Percentiles rank a stretch among this genome's conserved stretches.
Evolutionary conservation across 2,888 invertebrate genomes (phyloP).

Genomic region (Patella caerulea): DNA sequence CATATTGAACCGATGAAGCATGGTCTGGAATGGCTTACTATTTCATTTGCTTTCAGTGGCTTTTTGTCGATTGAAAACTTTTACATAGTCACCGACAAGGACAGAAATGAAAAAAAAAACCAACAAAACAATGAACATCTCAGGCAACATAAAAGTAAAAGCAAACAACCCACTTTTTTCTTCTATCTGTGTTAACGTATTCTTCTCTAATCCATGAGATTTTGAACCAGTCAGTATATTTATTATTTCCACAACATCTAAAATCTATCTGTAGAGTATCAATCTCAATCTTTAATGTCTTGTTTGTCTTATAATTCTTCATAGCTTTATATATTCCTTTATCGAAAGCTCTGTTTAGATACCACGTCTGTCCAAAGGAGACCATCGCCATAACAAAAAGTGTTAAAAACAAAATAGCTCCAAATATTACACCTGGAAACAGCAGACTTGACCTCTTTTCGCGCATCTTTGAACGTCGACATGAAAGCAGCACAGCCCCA

Average conservation of each 20-base stretch:
- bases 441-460: conserved; percentile 38
- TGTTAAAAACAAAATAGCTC: conserved; percentile 38
- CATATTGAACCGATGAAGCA: too few relatives aligned
- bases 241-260: conserved; percentile 62
- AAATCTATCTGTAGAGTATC: conserved; percentile 63
- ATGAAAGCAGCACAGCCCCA: conserved; percentile 40
- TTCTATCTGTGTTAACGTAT: conserved; percentile 31
- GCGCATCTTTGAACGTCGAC: conserved; percentile 36
- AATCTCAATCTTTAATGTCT: conserved; percentile 52
- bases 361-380: conserved; percentile 43
- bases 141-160: too few relatives aligned
- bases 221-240: conserved; percentile 65
- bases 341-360: conserved; percentile 45
- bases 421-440: conserved; percentile 32
- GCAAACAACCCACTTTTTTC: too few relatives aligned
- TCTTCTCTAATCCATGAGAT: conserved; percentile 55
- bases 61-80: too few relatives aligned
- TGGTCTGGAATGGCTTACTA: too few relatives aligned
- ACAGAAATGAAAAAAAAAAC: too few relatives aligned
- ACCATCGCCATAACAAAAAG: conserved; percentile 44
- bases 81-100: too few relatives aligned
- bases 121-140: too few relatives aligned
- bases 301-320: conserved; percentile 51
- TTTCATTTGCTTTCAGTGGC: too few relatives aligned
- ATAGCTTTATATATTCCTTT: conserved; percentile 51